Conservation (phyloP, 2,888 invertebrate species). For the Pelosia muscerda region DNA sequence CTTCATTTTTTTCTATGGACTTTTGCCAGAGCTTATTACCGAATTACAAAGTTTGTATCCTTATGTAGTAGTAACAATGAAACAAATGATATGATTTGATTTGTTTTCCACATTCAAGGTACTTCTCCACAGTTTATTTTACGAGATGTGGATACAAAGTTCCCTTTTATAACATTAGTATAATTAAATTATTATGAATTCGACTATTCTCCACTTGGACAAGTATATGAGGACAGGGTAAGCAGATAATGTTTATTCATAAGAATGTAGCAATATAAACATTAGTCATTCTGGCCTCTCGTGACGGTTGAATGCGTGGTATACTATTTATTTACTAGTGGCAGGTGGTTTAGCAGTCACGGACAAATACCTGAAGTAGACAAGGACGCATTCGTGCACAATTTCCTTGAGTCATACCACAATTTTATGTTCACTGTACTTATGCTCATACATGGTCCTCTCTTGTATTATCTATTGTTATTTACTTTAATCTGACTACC, state of each 20-base stretch:
- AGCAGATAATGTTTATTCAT: slow-evolving; percentile 6
- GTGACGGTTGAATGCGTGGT: slow-evolving; percentile 10
- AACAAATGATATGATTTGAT: background rate
- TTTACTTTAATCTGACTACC: background rate
- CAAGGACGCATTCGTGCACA: background rate
- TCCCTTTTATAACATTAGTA: background rate
- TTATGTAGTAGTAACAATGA: too few species aligned
- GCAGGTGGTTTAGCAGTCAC: slow-evolving; percentile 9
- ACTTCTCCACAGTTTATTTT: background rate
- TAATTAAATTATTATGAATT: background rate
- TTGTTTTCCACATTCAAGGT: background rate
- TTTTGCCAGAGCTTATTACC: too few species aligned
- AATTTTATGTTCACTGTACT: too few species aligned
- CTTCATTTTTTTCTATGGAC: too few species aligned
- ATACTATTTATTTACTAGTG: slow-evolving; percentile 9
- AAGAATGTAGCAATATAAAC: slow-evolving; percentile 7
- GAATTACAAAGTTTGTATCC: too few species aligned
- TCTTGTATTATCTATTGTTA: background rate
- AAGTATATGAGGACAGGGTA: background rate
- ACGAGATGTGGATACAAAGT: background rate
- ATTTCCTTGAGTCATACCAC: background rate
- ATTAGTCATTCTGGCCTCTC: slow-evolving; percentile 4
- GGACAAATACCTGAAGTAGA: slow-evolving; percentile 2
- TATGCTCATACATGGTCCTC: background rate
- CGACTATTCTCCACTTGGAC: slow-evolving; percentile 1